Evolutionary conservation across 2,888 invertebrate species (phyloP), one percentile per base, ranked within the genome.

Genomic region (Merodon equestris): DNA sequence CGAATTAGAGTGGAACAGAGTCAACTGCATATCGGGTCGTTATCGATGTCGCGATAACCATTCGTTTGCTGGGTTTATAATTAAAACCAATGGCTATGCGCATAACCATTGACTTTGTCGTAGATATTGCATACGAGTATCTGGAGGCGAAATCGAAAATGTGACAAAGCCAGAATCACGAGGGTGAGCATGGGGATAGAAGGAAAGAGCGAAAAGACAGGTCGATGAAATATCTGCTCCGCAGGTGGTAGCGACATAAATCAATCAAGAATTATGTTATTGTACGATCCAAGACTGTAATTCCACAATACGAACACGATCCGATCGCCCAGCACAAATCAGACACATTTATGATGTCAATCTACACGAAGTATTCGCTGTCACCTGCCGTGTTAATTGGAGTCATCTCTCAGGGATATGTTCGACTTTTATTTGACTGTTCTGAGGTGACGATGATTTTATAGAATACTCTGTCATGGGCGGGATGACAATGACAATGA

Each of bases 301-400:
- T 60, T 54, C 53, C 27, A 53, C 38, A 47, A 57, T 42, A 34
- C 27, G 13, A 60, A 27, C 53, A 9, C 15, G 27, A 7, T 7
- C 2, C 27, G 27, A 27, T 27, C 27, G 27, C 7, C 7, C 3
- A n/a, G 1, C 27, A 17, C 56, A 60, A 36, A 67, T 50, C 54
- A 19, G 36, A 44, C 67, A 67, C 45, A 61, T 73, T 77, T 73
- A 73, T 73, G 51, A 67, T 73, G 72, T 67, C 73, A 77, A 66
- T 56, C 66, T 50, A 51, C 67, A 38, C 40, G 61, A 57, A 47
- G 53, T 73, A 73, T 58, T 19, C 77, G 45, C 60, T 73, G 67
- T 77, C 77, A 77, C 77, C 77, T 77, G 77, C 77, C 77, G 73
- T 67, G 73, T 77, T 73, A 73, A 77, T 67, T 73, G 67, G 61